Percentiles rank a stretch among this genome's conserved stretches.
Evolutionary conservation across 2,797 vertebrate genomes (phyloP).

Genomic region (Chaetophractus vellerosus): DNA sequence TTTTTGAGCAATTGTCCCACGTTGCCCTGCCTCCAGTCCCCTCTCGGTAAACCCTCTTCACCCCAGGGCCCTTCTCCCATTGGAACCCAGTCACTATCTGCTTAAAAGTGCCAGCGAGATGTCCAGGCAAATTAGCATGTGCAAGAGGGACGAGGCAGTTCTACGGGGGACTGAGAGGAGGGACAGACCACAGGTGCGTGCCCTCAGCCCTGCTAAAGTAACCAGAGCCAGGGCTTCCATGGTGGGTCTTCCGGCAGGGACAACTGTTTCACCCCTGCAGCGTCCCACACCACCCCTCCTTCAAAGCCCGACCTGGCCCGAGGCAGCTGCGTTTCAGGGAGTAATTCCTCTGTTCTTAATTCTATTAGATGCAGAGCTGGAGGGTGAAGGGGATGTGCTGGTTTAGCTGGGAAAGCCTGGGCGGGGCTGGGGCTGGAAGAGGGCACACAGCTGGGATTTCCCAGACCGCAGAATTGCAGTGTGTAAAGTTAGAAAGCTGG

Average conservation of each 20-base stretch:
- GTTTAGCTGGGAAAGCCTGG: neutral
- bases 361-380: neutral
- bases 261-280: constrained; percentile 9
- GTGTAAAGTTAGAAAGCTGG: neutral
- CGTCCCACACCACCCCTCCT: neutral
- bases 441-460: neutral
- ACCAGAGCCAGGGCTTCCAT: neutral
- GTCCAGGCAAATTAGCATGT: neutral
- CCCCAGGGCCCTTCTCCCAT: neutral
- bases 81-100: neutral
- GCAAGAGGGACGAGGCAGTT: too few species aligned
- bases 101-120: neutral
- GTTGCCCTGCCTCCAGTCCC: neutral
- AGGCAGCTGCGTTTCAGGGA: constrained; percentile 67
- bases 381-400: too few species aligned
- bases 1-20: neutral
- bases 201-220: neutral
- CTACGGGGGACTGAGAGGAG: neutral
- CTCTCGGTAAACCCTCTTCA: neutral
- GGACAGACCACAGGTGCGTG: constrained; percentile 12
- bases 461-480: neutral
- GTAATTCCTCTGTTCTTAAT: neutral
- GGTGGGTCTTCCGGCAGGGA: constrained; percentile 16
- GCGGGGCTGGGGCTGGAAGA: neutral
- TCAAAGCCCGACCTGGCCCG: neutral